Percentiles rank a stretch among this genome's conserved stretches.
Evolutionary conservation across 2,888 invertebrate species (phyloP).

Genomic region (Agonum fuliginosum): DNA sequence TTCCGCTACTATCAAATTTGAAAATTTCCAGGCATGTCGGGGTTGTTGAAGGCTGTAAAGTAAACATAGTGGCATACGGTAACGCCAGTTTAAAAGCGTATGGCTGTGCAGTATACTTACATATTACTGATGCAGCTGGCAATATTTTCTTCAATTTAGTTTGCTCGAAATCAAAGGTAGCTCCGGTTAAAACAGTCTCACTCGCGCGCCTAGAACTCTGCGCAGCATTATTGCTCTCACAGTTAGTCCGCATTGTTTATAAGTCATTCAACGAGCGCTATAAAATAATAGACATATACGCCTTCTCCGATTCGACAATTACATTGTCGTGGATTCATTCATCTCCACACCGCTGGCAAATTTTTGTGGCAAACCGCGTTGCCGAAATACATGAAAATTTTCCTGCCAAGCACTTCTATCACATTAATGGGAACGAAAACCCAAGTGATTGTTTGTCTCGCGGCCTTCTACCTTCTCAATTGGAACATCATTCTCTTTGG

Average conservation of each 20-base stretch:
- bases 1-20: slow-evolving; percentile 39
- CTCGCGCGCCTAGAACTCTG: slow-evolving; percentile 61
- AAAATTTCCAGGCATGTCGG: slow-evolving; percentile 35
- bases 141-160: slow-evolving; percentile 31
- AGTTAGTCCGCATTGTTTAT: slow-evolving; percentile 15
- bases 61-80: no score
- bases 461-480: slow-evolving; percentile 35
- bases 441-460: slow-evolving; percentile 44
- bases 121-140: slow-evolving; percentile 19
- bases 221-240: slow-evolving; percentile 58
- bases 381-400: slow-evolving; percentile 51
- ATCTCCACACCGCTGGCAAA: slow-evolving; percentile 60
- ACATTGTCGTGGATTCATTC: slow-evolving; percentile 58
- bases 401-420: slow-evolving; percentile 34
- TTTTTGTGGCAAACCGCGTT: slow-evolving; percentile 61
- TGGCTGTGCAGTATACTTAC: slow-evolving; percentile 60
- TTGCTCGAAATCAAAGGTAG: slow-evolving; percentile 59
- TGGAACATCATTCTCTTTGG: background rate
- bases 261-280: background rate
- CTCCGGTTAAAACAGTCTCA: slow-evolving; percentile 59
- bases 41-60: background rate
- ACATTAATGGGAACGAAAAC: no score
- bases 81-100: slow-evolving; percentile 58
- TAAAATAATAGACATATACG: background rate
- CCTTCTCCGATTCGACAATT: no score